These are phyloP conservation scores for Acrocephalus scirpaceus DNA, from an alignment of 2,797 vertebrate genomes.

Conservation along the genomic window DNA sequence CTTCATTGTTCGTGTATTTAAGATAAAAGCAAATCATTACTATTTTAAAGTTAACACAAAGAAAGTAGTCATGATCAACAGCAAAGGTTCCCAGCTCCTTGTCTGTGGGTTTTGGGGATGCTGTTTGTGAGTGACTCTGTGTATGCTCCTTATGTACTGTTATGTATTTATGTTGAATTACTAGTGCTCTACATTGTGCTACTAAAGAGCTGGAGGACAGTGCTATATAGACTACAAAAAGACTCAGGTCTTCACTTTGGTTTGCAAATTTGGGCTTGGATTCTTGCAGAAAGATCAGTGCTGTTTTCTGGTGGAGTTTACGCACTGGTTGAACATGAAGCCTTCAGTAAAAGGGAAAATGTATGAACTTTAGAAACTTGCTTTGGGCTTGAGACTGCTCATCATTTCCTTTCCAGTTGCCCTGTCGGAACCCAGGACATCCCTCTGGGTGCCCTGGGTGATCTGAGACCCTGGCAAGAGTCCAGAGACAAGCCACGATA, in stretches of 20 bases:
- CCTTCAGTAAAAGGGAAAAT: background rate
- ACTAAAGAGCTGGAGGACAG: background rate
- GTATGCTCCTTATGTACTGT: background rate
- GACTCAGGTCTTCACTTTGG: background rate
- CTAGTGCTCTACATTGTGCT: background rate
- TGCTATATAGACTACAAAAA: background rate
- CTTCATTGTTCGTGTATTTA: conserved; percentile 15
- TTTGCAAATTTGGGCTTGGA: background rate
- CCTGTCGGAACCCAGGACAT: no score
- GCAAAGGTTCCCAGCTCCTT: background rate
- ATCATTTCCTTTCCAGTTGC: background rate
- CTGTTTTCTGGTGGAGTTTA: background rate
- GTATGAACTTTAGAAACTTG: background rate
- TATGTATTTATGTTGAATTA: background rate
- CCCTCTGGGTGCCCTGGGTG: no score
- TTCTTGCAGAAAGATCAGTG: background rate
- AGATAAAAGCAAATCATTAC: conserved; percentile 39
- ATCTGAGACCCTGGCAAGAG: no score
- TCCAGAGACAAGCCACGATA: no score
- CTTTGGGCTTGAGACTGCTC: background rate
- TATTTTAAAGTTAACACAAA: conserved; percentile 52
- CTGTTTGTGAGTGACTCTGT: background rate
- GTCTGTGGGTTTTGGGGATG: background rate
- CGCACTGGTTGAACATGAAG: background rate
- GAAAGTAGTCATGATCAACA: background rate